phyloP scores from a whole-genome alignment of 2,888 invertebrate genomes.

The Campoletis raptor region DNA sequence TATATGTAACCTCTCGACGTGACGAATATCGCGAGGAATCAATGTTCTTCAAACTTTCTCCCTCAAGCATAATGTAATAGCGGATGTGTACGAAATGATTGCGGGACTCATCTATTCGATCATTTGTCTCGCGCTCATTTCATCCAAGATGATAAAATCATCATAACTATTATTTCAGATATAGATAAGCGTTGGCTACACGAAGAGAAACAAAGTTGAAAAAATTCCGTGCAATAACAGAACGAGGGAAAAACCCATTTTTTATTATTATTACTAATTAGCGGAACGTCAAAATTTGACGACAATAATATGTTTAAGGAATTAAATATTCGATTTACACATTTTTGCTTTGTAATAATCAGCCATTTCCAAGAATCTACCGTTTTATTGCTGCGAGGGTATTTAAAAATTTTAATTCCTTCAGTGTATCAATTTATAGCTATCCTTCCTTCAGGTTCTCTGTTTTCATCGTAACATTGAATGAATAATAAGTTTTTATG shows the following conservation, averaged over 20 bases:
- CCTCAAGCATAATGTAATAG: slow-evolving; percentile 46
- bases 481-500: neutral
- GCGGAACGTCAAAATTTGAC: no score
- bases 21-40: slow-evolving; percentile 58
- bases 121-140: slow-evolving; percentile 22
- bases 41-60: slow-evolving; percentile 60
- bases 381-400: no score
- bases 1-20: slow-evolving; percentile 45
- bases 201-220: neutral
- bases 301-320: no score
- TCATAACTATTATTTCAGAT: neutral
- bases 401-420: no score
- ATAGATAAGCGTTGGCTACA: neutral
- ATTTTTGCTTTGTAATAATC: no score
- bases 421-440: neutral
- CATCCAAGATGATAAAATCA: slow-evolving; percentile 21
- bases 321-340: no score
- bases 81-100: slow-evolving; percentile 46
- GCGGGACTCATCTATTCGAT: slow-evolving; percentile 26
- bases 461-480: neutral
- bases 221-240: neutral
- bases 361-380: no score
- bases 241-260: no score
- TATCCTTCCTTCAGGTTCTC: neutral
- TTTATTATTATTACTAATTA: no score